phyloP scores from a whole-genome alignment of 2,888 invertebrate species.

The Dasysyrphus albostriatus region DNA sequence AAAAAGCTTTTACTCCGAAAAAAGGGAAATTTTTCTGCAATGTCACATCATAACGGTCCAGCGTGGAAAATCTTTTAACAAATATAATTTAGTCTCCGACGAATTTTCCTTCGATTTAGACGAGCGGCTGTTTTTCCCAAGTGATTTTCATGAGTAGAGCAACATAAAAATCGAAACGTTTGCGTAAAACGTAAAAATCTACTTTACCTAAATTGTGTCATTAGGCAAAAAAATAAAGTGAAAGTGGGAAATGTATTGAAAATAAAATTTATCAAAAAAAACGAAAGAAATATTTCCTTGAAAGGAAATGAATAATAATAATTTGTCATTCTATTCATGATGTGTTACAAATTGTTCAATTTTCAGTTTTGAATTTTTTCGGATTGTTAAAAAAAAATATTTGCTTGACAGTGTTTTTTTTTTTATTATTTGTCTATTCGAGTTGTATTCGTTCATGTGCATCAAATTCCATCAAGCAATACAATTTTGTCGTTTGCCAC shows the following conservation, averaged over 20 bases:
- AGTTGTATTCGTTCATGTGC: constrained; percentile 19
- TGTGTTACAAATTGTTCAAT: background rate
- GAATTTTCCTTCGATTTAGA: constrained; percentile 55
- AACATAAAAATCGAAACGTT: background rate
- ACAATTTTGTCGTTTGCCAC: background rate
- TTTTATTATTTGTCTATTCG: background rate
- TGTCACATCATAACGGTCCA: constrained; percentile 42
- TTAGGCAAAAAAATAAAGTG: background rate
- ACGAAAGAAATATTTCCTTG: constrained; percentile 13
- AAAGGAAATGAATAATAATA: background rate
- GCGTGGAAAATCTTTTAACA: constrained; percentile 44
- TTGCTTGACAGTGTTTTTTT: background rate
- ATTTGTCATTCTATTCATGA: background rate
- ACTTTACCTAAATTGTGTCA: background rate
- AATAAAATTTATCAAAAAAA: background rate
- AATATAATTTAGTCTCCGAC: constrained; percentile 49
- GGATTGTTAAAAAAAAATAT: constrained; percentile 4
- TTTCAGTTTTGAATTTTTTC: constrained; percentile 2
- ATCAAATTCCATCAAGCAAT: background rate
- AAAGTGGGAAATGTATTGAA: constrained; percentile 4
- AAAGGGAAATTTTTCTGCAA: constrained; percentile 36
- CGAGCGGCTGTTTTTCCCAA: constrained; percentile 15
- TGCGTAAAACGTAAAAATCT: constrained; percentile 41
- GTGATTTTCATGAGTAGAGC: constrained; percentile 5
- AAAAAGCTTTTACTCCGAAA: constrained; percentile 50